Evolutionary conservation across 2,113 vertebrate genomes (phyloP).

Genomic region (Brachyhypopomus occidentalis): DNA sequence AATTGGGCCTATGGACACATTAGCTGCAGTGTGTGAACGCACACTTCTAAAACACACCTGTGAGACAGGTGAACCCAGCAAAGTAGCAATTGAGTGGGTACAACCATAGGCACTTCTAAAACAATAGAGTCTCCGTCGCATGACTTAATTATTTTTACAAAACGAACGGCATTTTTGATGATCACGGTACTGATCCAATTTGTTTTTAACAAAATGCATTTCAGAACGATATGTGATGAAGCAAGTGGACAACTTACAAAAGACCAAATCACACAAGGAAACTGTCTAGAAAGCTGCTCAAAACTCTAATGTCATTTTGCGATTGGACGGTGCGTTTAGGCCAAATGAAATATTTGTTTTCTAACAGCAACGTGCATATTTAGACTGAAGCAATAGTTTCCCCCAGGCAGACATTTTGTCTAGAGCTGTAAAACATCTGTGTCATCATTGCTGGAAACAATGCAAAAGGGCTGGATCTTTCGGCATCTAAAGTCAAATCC

Average conservation of each 20-base stretch:
- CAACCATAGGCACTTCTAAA: too few relatives aligned
- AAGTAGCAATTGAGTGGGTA: too few relatives aligned
- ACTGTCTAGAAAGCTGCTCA: slow-evolving; percentile 38
- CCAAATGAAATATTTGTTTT: slow-evolving; percentile 65
- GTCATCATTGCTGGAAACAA: slow-evolving; percentile 45
- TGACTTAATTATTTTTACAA: too few relatives aligned
- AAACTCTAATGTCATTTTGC: slow-evolving; percentile 50
- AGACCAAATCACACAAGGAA: background rate
- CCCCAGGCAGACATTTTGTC: slow-evolving; percentile 48
- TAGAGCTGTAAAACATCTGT: slow-evolving; percentile 60
- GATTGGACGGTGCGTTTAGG: slow-evolving; percentile 46
- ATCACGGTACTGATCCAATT: too few relatives aligned
- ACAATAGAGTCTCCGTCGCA: too few relatives aligned
- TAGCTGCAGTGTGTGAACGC: too few relatives aligned
- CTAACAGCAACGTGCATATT: slow-evolving; percentile 55
- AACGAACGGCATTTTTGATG: too few relatives aligned
- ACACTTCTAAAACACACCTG: too few relatives aligned
- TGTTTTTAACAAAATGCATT: background rate
- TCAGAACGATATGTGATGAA: background rate
- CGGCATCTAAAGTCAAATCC: slow-evolving; percentile 16
- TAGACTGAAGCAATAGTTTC: slow-evolving; percentile 59
- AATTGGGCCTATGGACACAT: too few relatives aligned
- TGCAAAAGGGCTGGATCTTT: slow-evolving; percentile 40
- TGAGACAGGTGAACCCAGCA: too few relatives aligned
- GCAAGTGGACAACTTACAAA: background rate